phyloP scores from a whole-genome alignment of 2,797 vertebrate species.

The Poeciliopsis presidionis region DNA sequence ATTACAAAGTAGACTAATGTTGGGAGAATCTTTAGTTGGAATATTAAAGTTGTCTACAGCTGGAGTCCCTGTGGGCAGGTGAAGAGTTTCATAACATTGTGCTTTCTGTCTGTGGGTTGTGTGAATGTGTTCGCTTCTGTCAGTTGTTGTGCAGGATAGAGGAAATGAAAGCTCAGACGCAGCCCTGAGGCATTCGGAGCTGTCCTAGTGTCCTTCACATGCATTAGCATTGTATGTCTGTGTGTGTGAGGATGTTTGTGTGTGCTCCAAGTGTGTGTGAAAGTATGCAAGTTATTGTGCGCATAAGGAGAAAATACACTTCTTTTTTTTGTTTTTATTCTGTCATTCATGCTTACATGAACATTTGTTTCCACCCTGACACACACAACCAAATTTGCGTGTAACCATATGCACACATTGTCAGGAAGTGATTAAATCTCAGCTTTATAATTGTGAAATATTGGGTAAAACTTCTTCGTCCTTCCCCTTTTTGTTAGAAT shows the following conservation, averaged over 20 bases:
- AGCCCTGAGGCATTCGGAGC: conserved; percentile 64
- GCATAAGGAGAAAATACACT: conserved; percentile 9
- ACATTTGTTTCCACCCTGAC: not conserved
- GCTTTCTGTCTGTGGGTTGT: conserved; percentile 31
- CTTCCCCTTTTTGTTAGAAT: conserved; percentile 47
- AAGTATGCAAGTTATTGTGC: conserved; percentile 16
- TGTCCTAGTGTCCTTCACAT: conserved; percentile 61
- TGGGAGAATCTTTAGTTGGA: conserved; percentile 19
- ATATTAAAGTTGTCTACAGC: conserved; percentile 44
- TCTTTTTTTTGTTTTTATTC: not conserved
- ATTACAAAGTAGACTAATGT: conserved; percentile 15
- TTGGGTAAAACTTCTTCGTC: conserved; percentile 24
- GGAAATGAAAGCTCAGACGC: conserved; percentile 82
- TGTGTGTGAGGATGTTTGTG: conserved; percentile 21
- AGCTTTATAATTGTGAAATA: conserved; percentile 61
- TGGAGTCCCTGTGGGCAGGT: conserved; percentile 49
- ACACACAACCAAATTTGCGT: not conserved
- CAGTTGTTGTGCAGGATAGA: conserved; percentile 72
- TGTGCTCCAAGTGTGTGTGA: conserved; percentile 46
- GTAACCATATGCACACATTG: conserved; percentile 3
- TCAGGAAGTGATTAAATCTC: conserved; percentile 64
- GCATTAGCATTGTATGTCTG: conserved; percentile 8
- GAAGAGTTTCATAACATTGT: conserved; percentile 57
- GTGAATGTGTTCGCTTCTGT: conserved; percentile 37
- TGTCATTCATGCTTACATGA: conserved; percentile 2